Conservation (phyloP, 1,140 invertebrate genomes). For the Ceratina australensis region DNA sequence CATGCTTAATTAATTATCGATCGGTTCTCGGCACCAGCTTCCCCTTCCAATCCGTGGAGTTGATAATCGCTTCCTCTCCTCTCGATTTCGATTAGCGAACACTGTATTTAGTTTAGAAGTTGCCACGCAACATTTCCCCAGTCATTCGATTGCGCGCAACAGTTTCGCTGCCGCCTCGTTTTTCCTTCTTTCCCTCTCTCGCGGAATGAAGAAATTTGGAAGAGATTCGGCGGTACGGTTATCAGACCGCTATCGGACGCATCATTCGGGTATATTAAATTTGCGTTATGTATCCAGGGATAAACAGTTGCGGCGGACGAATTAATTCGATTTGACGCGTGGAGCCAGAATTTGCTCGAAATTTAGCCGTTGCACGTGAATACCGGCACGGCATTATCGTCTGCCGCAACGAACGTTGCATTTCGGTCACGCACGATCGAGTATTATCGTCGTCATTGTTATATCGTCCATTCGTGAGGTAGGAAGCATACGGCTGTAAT, state of each 20-base stretch:
- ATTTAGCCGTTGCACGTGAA: slow-evolving; percentile 39
- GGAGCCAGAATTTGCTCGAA: slow-evolving; percentile 37
- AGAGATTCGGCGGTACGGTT: too few relatives aligned
- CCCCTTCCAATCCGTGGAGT: neutral
- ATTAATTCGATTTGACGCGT: slow-evolving; percentile 33
- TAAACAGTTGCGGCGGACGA: neutral
- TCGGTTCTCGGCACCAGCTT: slow-evolving; percentile 17
- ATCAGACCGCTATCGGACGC: too few relatives aligned
- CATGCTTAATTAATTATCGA: slow-evolving; percentile 62
- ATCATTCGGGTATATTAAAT: neutral
- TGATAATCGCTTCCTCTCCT: neutral
- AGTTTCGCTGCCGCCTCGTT: neutral
- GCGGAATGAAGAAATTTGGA: too few relatives aligned
- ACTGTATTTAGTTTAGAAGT: slow-evolving; percentile 2
- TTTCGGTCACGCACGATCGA: slow-evolving; percentile 63
- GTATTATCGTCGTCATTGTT: slow-evolving; percentile 64
- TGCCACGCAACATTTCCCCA: neutral
- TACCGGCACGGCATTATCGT: slow-evolving; percentile 45
- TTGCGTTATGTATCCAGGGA: neutral
- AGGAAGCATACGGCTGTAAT: slow-evolving; percentile 56
- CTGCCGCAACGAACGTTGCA: slow-evolving; percentile 51
- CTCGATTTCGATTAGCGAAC: slow-evolving; percentile 13
- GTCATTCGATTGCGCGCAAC: neutral
- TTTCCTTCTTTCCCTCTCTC: neutral
- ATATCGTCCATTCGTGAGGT: slow-evolving; percentile 56